Evolutionary conservation across 2,797 vertebrate species (phyloP).

Genomic region (Mico argentatus): DNA sequence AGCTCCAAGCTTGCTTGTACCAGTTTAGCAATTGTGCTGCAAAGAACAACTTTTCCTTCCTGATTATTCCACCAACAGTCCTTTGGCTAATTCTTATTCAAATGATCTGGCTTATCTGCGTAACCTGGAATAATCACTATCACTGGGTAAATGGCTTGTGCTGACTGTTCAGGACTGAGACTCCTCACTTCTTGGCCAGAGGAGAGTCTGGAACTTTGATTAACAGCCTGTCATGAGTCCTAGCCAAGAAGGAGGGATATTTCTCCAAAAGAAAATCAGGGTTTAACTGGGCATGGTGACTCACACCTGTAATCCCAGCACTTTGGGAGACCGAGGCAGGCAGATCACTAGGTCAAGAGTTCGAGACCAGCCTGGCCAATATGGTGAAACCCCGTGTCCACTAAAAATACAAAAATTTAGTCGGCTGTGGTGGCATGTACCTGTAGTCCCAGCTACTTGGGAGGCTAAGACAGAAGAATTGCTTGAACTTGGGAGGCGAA

Average conservation of each 20-base stretch:
- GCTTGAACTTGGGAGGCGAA: no score
- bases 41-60: background rate
- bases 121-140: background rate
- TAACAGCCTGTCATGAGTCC: background rate
- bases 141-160: background rate
- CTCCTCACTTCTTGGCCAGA: background rate
- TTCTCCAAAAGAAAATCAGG: background rate
- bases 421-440: no score
- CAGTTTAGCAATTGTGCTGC: background rate
- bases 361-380: no score
- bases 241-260: background rate
- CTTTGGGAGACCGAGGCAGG: no score
- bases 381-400: no score
- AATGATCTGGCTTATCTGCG: background rate
- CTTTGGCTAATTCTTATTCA: background rate
- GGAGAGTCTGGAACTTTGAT: background rate
- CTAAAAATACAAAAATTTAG: no score
- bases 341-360: no score
- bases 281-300: background rate
- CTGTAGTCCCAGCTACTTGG: no score
- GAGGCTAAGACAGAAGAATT: no score
- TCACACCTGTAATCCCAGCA: no score
- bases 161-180: background rate
- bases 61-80: background rate
- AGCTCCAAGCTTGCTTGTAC: background rate